Percentiles rank a stretch among this genome's conserved stretches.
phyloP scores from a whole-genome alignment of 2,888 invertebrate species.

The Leucophenga maculata region DNA sequence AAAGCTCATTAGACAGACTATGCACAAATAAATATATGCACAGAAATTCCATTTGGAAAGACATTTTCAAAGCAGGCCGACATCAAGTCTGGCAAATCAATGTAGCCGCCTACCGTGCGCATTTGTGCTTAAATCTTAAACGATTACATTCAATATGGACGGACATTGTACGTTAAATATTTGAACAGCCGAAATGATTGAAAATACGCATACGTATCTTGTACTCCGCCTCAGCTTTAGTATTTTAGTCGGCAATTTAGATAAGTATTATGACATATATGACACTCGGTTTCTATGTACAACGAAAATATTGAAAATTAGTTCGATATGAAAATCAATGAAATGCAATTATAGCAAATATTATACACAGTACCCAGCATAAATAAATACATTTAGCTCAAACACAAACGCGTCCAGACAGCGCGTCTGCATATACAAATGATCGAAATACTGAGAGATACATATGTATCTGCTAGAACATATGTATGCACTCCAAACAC shows the following conservation, averaged over 20 bases:
- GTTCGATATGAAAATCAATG: slow-evolving; percentile 56
- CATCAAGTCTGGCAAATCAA: slow-evolving; percentile 18
- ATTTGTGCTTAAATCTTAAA: slow-evolving; percentile 39
- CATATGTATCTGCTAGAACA: not conserved
- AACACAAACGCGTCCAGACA: too few species aligned
- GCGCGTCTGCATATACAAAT: too few species aligned
- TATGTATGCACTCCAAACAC: slow-evolving; percentile 1
- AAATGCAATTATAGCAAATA: slow-evolving; percentile 40
- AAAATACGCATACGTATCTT: not conserved
- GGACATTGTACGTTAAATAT: slow-evolving; percentile 48
- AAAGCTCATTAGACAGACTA: slow-evolving; percentile 14
- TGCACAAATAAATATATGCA: not conserved
- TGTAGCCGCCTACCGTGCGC: not conserved
- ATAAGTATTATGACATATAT: slow-evolving; percentile 67
- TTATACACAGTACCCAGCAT: not conserved
- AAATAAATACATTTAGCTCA: too few species aligned
- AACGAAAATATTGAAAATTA: slow-evolving; percentile 32
- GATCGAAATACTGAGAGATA: not conserved
- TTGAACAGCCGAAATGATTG: slow-evolving; percentile 46
- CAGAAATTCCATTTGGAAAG: not conserved
- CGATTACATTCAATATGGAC: slow-evolving; percentile 29
- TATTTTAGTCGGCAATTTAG: slow-evolving; percentile 56
- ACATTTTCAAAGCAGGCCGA: slow-evolving; percentile 9
- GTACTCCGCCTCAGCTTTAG: slow-evolving; percentile 2
- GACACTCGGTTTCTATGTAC: slow-evolving; percentile 51